Percentiles rank a stretch among this genome's conserved stretches.
These are phyloP conservation scores for Ptilodon capucinus DNA, from an alignment of 2,888 invertebrate species.

Conservation along the genomic window DNA sequence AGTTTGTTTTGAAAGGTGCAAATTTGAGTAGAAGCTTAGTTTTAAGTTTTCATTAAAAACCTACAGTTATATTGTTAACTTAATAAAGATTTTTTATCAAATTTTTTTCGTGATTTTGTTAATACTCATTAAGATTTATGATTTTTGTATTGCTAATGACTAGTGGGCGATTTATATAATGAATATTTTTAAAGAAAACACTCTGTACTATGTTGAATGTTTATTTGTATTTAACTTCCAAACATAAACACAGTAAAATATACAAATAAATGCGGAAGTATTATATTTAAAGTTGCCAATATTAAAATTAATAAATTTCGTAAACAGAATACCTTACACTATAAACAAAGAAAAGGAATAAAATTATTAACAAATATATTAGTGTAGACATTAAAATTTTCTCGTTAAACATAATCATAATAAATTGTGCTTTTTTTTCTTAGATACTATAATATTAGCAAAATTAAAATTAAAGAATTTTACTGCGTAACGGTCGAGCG, in stretches of 20 bases:
- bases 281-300: conserved; percentile 65
- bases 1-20: conserved; percentile 11
- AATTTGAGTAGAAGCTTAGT: conserved; percentile 20
- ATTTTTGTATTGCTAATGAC: too few species aligned
- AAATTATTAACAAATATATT: conserved; percentile 81
- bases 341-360: conserved; percentile 64
- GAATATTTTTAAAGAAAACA: conserved; percentile 35
- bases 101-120: not conserved
- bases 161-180: too few species aligned
- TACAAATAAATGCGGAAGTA: conserved; percentile 78
- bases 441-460: conserved; percentile 78
- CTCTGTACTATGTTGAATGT: conserved; percentile 76
- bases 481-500: conserved; percentile 39
- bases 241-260: conserved; percentile 80
- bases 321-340: conserved; percentile 56
- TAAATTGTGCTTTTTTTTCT: conserved; percentile 73
- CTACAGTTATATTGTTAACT: conserved; percentile 24
- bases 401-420: conserved; percentile 65
- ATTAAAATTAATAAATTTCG: conserved; percentile 57
- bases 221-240: conserved; percentile 78
- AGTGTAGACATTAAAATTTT: conserved; percentile 60
- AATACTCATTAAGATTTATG: too few species aligned
- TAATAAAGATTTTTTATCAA: conserved; percentile 16
- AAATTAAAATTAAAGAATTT: conserved; percentile 62
- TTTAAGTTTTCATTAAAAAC: conserved; percentile 24